Percentiles rank a stretch among this genome's conserved stretches.
Evolutionary conservation across 2,888 invertebrate genomes (phyloP).

Genomic region (Miltochrista miniata): DNA sequence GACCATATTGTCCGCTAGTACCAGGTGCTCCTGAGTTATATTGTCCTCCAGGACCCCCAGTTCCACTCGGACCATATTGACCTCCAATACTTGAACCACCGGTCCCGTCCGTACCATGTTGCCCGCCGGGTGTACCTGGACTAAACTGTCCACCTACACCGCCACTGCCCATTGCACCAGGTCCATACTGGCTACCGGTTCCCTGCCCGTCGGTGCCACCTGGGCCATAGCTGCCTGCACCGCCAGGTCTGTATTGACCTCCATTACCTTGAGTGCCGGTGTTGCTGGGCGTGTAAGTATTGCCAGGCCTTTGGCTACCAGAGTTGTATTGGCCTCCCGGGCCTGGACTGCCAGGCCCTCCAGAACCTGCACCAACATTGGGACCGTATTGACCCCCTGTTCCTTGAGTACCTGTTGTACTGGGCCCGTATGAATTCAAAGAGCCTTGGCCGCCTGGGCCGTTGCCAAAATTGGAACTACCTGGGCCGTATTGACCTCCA

Average conservation of each 20-base stretch:
- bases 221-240: slow-evolving; percentile 10
- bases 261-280: slow-evolving; percentile 8
- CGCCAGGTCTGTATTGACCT: slow-evolving; percentile 10
- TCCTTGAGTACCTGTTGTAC: not conserved
- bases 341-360: no score
- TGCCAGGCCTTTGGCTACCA: no score
- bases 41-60: slow-evolving; percentile 4
- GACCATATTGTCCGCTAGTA: slow-evolving; percentile 14
- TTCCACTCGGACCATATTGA: slow-evolving; percentile 14
- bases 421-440: no score
- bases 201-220: not conserved
- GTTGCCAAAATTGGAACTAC: not conserved
- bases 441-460: no score
- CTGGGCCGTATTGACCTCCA: slow-evolving; percentile 8
- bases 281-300: slow-evolving; percentile 3
- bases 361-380: not conserved
- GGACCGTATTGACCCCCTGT: not conserved
- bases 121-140: slow-evolving; percentile 4
- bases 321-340: no score
- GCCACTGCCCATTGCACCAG: not conserved
- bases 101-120: not conserved
- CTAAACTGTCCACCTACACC: slow-evolving; percentile 1
- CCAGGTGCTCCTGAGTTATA: slow-evolving; percentile 9
- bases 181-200: slow-evolving; percentile 5
- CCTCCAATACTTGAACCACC: slow-evolving; percentile 9